These are phyloP conservation scores for Semicossyphus pulcher DNA, from an alignment of 2,113 vertebrate genomes.

Conservation along the genomic window DNA sequence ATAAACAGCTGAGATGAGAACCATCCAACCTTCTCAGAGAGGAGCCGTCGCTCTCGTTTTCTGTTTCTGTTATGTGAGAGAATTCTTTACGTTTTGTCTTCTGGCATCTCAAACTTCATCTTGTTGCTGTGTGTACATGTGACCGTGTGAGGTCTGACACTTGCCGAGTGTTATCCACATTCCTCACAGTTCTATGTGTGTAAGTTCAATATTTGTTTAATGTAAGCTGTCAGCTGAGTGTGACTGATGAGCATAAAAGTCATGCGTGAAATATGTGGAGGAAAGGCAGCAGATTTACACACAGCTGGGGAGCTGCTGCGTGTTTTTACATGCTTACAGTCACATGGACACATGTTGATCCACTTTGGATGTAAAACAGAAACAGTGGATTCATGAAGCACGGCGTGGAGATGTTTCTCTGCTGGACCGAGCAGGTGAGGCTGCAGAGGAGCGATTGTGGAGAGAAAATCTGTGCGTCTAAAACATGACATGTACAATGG, in stretches of 20 bases:
- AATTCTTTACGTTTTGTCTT: background rate
- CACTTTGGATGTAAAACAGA: slow-evolving; percentile 34
- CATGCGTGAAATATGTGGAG: background rate
- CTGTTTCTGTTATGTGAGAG: background rate
- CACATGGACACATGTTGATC: slow-evolving; percentile 37
- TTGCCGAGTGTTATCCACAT: background rate
- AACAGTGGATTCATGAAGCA: background rate
- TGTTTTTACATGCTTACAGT: background rate
- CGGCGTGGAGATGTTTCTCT: slow-evolving; percentile 19
- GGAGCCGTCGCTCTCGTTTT: background rate
- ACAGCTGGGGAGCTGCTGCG: slow-evolving; percentile 1
- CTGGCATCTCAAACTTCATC: slow-evolving; percentile 11
- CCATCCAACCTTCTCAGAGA: no score
- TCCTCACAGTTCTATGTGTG: background rate
- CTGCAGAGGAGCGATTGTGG: no score
- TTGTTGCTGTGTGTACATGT: slow-evolving; percentile 1
- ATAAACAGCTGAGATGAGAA: no score
- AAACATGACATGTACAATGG: no score
- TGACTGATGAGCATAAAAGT: slow-evolving; percentile 10
- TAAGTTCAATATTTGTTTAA: slow-evolving; percentile 18
- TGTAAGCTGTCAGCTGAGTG: slow-evolving; percentile 17
- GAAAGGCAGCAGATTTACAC: slow-evolving; percentile 2
- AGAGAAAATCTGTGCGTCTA: no score
- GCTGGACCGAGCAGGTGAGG: background rate
- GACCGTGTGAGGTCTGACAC: slow-evolving; percentile 18